Percentiles rank a stretch among this genome's conserved stretches.
These are phyloP conservation scores for Cynodonichthys magdalenae DNA, from an alignment of 2,797 vertebrate genomes.

Conservation along the genomic window DNA sequence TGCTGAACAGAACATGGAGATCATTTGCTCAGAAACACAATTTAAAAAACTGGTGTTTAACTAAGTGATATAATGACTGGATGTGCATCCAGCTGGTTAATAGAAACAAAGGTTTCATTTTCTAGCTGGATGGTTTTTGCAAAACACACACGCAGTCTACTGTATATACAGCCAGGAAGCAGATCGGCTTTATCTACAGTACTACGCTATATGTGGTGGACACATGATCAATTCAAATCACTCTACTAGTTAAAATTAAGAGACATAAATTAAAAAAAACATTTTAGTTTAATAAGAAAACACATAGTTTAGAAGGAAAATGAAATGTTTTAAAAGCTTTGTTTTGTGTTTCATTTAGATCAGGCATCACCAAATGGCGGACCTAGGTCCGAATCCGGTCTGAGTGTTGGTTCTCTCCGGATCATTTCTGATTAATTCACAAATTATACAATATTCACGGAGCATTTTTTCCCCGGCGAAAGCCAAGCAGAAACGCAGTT, in stretches of 20 bases:
- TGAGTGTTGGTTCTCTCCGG: too few relatives aligned
- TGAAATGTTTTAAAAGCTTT: background rate
- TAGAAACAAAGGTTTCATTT: slow-evolving; percentile 76
- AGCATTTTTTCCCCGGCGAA: too few relatives aligned
- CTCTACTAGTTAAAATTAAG: too few relatives aligned
- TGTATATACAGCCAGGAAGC: slow-evolving; percentile 11
- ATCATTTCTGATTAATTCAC: too few relatives aligned
- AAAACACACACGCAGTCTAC: slow-evolving; percentile 43
- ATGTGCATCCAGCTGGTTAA: slow-evolving; percentile 78
- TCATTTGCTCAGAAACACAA: slow-evolving; percentile 67
- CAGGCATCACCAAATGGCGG: too few relatives aligned
- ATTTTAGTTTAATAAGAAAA: too few relatives aligned
- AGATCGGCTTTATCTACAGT: background rate
- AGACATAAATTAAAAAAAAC: too few relatives aligned
- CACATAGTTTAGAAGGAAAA: too few relatives aligned
- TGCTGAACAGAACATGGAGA: slow-evolving; percentile 34
- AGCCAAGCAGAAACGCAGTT: too few relatives aligned
- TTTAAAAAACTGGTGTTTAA: slow-evolving; percentile 69
- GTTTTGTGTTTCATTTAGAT: background rate
- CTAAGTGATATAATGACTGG: slow-evolving; percentile 59
- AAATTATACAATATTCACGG: too few relatives aligned
- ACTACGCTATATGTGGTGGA: slow-evolving; percentile 5
- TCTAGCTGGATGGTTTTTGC: slow-evolving; percentile 75
- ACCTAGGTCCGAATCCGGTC: too few relatives aligned
- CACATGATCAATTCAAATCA: background rate